A percentile compares a stretch with the other conserved stretches of the same genome.
phyloP scores from a whole-genome alignment of 2,888 invertebrate species.

The Aspidiotus destructor region DNA sequence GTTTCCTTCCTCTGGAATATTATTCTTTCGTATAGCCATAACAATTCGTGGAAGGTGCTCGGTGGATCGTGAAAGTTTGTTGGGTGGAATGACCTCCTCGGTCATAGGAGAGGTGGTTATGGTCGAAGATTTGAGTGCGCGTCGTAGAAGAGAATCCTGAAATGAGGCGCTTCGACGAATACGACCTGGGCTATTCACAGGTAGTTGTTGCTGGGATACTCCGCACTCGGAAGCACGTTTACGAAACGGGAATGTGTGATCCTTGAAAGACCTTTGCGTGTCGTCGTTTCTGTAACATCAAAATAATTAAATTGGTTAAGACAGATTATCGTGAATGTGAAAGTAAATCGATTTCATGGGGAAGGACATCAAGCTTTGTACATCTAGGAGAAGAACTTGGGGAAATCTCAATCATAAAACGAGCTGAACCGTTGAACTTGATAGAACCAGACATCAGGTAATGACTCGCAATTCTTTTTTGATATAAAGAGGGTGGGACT shows the following conservation, averaged over 20 bases:
- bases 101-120: constrained; percentile 37
- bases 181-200: not conserved
- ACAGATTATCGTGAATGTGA: no score
- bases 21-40: not conserved
- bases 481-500: no score
- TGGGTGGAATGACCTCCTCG: constrained; percentile 38
- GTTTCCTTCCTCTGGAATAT: not conserved
- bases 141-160: constrained; percentile 46
- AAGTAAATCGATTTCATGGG: no score
- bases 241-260: constrained; percentile 26
- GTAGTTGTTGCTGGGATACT: no score
- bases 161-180: constrained; percentile 39
- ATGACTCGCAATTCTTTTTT: no score
- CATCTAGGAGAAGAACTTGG: no score
- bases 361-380: no score
- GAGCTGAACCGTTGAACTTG: no score
- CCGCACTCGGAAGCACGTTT: constrained; percentile 17
- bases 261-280: constrained; percentile 11
- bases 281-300: constrained; percentile 11
- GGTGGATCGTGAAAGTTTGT: constrained; percentile 15
- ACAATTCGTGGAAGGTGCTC: constrained; percentile 5
- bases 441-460: no score
- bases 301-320: no score
- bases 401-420: no score
- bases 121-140: constrained; percentile 42